phyloP scores from a whole-genome alignment of 2,888 invertebrate genomes.

The Metacarcinus magister region DNA sequence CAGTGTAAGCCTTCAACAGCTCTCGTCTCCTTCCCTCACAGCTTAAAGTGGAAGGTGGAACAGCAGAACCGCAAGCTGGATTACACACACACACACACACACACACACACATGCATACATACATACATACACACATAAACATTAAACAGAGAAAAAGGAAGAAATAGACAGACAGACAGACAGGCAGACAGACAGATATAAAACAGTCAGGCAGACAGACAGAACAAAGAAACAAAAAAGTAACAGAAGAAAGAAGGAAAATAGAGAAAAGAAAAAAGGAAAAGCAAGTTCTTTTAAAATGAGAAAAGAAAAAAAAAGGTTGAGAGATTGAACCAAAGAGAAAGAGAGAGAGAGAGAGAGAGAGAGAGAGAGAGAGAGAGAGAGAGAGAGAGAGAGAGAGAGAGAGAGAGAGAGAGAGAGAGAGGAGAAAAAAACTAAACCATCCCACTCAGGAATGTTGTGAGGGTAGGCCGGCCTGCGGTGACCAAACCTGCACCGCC shows the following conservation, averaged over 20 bases:
- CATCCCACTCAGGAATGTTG: background rate
- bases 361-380: background rate
- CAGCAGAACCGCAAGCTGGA: background rate
- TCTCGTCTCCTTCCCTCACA: no score
- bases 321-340: background rate
- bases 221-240: background rate
- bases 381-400: background rate
- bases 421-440: background rate
- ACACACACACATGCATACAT: constrained; percentile 26
- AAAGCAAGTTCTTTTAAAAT: background rate
- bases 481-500: background rate
- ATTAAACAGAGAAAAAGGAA: background rate
- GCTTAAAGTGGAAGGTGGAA: no score
- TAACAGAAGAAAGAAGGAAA: background rate
- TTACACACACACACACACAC: constrained; percentile 26
- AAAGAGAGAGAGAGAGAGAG: background rate
- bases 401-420: background rate
- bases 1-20: background rate
- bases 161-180: background rate
- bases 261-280: background rate
- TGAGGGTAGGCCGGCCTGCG: background rate
- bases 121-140: background rate
- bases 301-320: background rate
- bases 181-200: background rate
- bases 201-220: background rate